phyloP scores from a whole-genome alignment of 1,140 invertebrate genomes.

The Protaetia brevitarsis region DNA sequence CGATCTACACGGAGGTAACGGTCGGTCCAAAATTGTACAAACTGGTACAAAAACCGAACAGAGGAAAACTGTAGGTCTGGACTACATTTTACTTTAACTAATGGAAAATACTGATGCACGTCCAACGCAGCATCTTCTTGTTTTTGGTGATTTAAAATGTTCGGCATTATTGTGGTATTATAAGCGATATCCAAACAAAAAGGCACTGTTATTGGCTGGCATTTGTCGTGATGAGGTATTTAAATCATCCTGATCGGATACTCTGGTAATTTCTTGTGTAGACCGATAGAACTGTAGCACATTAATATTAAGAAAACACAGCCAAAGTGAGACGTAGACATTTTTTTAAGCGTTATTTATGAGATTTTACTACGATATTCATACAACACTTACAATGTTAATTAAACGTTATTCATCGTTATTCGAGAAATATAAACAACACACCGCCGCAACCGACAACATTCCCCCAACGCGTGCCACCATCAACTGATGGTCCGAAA shows the following conservation, averaged over 20 bases:
- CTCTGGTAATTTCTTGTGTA: slow-evolving; percentile 25
- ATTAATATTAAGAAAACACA: slow-evolving; percentile 11
- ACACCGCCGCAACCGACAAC: slow-evolving; percentile 6
- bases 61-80: slow-evolving; percentile 88
- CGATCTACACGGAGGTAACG: slow-evolving; percentile 89
- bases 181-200: slow-evolving; percentile 91
- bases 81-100: slow-evolving; percentile 96
- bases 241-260: slow-evolving; percentile 29
- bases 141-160: slow-evolving; percentile 86
- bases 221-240: slow-evolving; percentile 75
- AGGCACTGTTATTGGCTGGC: slow-evolving; percentile 89
- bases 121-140: slow-evolving; percentile 94
- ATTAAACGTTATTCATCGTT: background rate
- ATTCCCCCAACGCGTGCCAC: background rate
- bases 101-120: slow-evolving; percentile 88
- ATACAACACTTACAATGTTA: slow-evolving; percentile 18
- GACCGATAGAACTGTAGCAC: background rate
- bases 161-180: slow-evolving; percentile 96
- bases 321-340: slow-evolving; percentile 7
- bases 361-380: background rate
- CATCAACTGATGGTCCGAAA: slow-evolving; percentile 15
- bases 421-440: slow-evolving; percentile 19
- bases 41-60: slow-evolving; percentile 96
- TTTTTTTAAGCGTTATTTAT: slow-evolving; percentile 8
- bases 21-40: slow-evolving; percentile 86